phyloP scores from a whole-genome alignment of 2,113 vertebrate genomes.

The Anoplopoma fimbria region DNA sequence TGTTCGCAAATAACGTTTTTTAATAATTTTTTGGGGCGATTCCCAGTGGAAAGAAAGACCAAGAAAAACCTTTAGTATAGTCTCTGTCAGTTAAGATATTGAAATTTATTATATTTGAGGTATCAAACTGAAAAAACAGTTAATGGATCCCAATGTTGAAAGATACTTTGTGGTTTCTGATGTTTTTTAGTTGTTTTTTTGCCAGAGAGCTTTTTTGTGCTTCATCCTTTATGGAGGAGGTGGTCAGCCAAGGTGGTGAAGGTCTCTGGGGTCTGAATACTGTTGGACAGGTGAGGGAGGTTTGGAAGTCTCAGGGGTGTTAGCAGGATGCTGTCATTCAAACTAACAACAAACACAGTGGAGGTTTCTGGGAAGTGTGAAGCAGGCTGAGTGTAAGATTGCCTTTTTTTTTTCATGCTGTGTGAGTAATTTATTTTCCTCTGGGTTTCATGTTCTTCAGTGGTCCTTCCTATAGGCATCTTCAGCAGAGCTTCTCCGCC shows the following conservation, averaged over 20 bases:
- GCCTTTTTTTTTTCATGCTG: slow-evolving; percentile 24
- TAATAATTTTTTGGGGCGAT: too few relatives aligned
- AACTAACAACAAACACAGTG: slow-evolving; percentile 37
- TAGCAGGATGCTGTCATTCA: slow-evolving; percentile 37
- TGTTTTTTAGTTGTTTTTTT: slow-evolving; percentile 9
- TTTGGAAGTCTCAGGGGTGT: slow-evolving; percentile 16
- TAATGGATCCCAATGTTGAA: not conserved
- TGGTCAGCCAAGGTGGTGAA: not conserved
- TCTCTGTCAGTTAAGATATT: not conserved
- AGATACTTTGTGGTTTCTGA: not conserved
- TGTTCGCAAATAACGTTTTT: too few relatives aligned
- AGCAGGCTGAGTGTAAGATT: slow-evolving; percentile 1
- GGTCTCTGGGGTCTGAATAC: slow-evolving; percentile 36
- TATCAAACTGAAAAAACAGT: not conserved
- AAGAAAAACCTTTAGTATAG: not conserved
- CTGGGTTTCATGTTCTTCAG: slow-evolving; percentile 3
- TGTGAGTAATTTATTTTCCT: slow-evolving; percentile 17
- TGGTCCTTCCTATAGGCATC: not conserved
- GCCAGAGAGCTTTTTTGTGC: not conserved
- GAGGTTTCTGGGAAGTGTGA: not conserved
- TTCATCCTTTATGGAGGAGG: not conserved
- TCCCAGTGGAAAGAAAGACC: not conserved
- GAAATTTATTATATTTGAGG: not conserved
- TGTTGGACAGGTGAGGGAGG: slow-evolving; percentile 29
- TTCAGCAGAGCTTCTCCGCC: not conserved